These are phyloP conservation scores for Bugula neritina DNA, from an alignment of 2,888 invertebrate genomes.

Conservation along the genomic window DNA sequence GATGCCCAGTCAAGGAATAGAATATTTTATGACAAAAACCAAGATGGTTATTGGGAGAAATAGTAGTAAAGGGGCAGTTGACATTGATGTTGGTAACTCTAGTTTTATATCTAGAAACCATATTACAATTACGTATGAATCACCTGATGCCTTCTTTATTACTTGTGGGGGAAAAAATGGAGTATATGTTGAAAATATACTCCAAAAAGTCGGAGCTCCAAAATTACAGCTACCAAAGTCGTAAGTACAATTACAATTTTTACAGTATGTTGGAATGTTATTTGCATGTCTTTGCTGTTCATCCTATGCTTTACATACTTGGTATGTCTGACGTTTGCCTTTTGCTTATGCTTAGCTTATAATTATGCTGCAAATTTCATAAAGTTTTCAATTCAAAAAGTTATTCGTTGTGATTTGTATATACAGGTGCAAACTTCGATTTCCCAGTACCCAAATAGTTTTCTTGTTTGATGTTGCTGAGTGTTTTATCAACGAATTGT, in stretches of 20 bases:
- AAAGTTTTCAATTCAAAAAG: neutral
- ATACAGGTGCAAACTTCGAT: slow-evolving; percentile 87
- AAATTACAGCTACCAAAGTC: slow-evolving; percentile 58
- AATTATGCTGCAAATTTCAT: too few relatives aligned
- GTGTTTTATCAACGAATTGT: slow-evolving; percentile 37
- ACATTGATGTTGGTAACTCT: slow-evolving; percentile 92
- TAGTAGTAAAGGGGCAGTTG: slow-evolving; percentile 86
- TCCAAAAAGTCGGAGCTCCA: slow-evolving; percentile 78
- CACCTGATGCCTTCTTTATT: slow-evolving; percentile 57
- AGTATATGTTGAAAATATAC: slow-evolving; percentile 32
- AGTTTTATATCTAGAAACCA: slow-evolving; percentile 88
- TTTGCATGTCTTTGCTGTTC: neutral
- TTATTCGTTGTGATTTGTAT: neutral
- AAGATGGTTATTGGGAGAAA: slow-evolving; percentile 83
- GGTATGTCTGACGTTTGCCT: too few relatives aligned
- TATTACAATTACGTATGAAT: slow-evolving; percentile 76
- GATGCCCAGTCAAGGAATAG: slow-evolving; percentile 71
- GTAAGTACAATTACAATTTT: neutral
- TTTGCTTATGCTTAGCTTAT: too few relatives aligned
- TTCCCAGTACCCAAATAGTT: slow-evolving; percentile 87
- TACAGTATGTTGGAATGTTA: neutral
- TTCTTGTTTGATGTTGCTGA: slow-evolving; percentile 59
- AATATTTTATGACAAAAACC: slow-evolving; percentile 77
- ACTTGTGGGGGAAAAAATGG: slow-evolving; percentile 32
- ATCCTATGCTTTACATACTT: neutral